These are phyloP conservation scores for Etheostoma cragini DNA, from an alignment of 2,113 vertebrate species.

Conservation along the genomic window DNA sequence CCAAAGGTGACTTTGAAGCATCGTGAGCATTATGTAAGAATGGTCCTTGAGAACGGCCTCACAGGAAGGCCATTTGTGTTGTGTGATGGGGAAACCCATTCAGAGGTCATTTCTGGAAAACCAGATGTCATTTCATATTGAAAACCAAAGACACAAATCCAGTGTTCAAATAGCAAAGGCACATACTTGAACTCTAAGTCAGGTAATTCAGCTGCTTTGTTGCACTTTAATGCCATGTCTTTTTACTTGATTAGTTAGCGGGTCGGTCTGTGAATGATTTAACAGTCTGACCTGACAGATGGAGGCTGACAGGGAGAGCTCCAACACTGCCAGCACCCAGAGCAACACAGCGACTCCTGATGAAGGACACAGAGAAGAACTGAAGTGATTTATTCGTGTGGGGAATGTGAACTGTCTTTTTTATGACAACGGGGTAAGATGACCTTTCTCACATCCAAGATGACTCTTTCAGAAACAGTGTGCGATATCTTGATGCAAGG, in stretches of 20 bases:
- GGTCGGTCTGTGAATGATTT: conserved; percentile 4
- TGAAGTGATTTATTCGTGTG: neutral
- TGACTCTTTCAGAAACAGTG: neutral
- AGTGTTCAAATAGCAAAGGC: neutral
- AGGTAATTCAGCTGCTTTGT: neutral
- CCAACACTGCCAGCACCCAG: neutral
- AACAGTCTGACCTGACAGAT: conserved; percentile 9
- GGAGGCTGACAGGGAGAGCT: neutral
- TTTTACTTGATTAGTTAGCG: neutral
- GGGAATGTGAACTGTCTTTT: neutral
- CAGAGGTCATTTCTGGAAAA: neutral
- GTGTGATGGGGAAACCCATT: neutral
- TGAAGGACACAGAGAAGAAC: neutral
- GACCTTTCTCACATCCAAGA: neutral
- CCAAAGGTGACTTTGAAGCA: too few species aligned
- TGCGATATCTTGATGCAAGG: neutral
- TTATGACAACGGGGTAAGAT: neutral
- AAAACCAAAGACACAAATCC: neutral
- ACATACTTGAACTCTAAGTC: neutral
- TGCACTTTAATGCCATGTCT: neutral
- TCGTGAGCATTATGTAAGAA: too few species aligned
- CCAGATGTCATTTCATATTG: neutral
- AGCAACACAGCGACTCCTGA: neutral
- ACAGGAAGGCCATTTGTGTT: neutral
- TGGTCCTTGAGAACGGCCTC: too few species aligned